Evolutionary conservation across 2,797 vertebrate genomes (phyloP).

Genomic region (Scyliorhinus canicula): DNA sequence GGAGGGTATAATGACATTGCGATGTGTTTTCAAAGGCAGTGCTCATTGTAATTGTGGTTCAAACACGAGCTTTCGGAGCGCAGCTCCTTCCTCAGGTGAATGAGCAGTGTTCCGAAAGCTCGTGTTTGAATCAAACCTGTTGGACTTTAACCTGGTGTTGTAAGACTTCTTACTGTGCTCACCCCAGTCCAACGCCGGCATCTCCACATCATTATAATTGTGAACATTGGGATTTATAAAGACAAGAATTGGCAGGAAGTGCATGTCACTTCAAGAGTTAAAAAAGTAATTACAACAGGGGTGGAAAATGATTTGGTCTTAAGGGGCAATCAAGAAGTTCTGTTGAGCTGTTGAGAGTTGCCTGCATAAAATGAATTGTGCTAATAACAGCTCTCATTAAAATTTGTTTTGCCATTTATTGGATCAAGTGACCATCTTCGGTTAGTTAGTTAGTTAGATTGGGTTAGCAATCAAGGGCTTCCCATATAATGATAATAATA

Average conservation of each 20-base stretch:
- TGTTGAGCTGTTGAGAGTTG: background rate
- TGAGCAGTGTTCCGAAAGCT: too few relatives aligned
- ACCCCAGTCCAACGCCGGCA: too few relatives aligned
- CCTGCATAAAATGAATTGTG: background rate
- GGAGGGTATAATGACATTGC: background rate
- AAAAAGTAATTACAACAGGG: background rate
- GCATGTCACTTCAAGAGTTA: background rate
- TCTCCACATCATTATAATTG: too few relatives aligned
- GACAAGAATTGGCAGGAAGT: background rate
- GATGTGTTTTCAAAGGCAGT: background rate
- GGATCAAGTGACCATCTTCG: background rate
- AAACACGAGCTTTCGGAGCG: too few relatives aligned
- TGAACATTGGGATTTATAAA: background rate
- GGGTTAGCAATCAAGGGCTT: background rate
- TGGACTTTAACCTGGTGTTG: too few relatives aligned
- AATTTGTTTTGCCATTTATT: background rate
- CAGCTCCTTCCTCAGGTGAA: too few relatives aligned
- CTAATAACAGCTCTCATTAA: background rate
- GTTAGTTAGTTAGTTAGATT: background rate
- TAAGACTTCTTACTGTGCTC: too few relatives aligned
- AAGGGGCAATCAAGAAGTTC: background rate
- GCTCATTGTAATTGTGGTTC: background rate
- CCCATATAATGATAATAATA: background rate
- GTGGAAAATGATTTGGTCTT: background rate
- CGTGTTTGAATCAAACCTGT: too few relatives aligned